Percentiles rank a stretch among this genome's conserved stretches.
Evolutionary conservation across 2,113 vertebrate species (phyloP).

Genomic region (Neogobius melanostomus): DNA sequence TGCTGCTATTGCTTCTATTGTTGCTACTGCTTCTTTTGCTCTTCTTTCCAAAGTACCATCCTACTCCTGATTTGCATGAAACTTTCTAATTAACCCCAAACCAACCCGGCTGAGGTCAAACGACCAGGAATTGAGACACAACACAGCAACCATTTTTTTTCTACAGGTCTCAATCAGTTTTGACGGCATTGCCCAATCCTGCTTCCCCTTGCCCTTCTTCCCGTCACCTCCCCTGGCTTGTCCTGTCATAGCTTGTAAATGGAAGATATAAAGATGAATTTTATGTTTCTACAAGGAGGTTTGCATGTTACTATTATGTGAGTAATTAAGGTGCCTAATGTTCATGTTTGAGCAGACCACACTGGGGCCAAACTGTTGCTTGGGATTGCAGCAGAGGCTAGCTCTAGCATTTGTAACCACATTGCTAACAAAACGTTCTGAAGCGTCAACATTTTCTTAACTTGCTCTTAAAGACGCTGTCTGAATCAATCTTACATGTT

Average conservation of each 20-base stretch:
- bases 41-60: conserved; percentile 14
- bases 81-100: conserved; percentile 10
- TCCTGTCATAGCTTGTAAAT: conserved; percentile 67
- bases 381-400: conserved; percentile 40
- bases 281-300: conserved; percentile 74
- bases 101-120: conserved; percentile 53
- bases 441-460: conserved; percentile 3
- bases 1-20: conserved; percentile 58
- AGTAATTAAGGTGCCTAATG: conserved; percentile 84
- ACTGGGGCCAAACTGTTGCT: conserved; percentile 55
- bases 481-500: conserved; percentile 6
- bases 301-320: conserved; percentile 80
- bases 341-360: conserved; percentile 81
- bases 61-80: conserved; percentile 23
- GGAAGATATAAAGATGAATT: conserved; percentile 56
- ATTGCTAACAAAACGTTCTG: conserved; percentile 3
- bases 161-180: conserved; percentile 33
- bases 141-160: neutral
- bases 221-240: conserved; percentile 49
- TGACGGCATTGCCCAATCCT: conserved; percentile 26
- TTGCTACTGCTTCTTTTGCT: conserved; percentile 56
- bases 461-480: neutral
- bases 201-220: conserved; percentile 23
- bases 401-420: conserved; percentile 22
- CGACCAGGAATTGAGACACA: conserved; percentile 12